Conservation (phyloP, 2,888 invertebrate genomes). For the Drosophila peninsularis region DNA sequence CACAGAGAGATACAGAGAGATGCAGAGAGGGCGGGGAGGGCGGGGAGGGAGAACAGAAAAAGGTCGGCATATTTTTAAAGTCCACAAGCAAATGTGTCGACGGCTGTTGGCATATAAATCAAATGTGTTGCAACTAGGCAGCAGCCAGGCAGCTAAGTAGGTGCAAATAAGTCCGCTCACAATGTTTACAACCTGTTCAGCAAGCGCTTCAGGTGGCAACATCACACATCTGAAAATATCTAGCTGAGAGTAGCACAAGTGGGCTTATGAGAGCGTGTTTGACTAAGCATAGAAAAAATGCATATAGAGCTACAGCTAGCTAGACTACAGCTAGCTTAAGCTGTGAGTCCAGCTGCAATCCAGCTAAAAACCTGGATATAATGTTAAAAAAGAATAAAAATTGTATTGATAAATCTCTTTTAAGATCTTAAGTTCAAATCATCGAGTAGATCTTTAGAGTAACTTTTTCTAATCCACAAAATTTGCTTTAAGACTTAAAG, state of each 20-base stretch:
- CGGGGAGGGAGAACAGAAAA: conserved; percentile 4
- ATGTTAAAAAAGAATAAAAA: no score
- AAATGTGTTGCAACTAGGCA: conserved; percentile 30
- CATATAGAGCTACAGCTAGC: no score
- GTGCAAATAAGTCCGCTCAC: conserved; percentile 26
- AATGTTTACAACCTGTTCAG: conserved; percentile 4
- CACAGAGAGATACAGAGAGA: not conserved
- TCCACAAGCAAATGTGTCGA: conserved; percentile 30
- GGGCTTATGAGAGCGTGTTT: not conserved
- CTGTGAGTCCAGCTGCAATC: no score
- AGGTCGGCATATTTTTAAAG: conserved; percentile 35
- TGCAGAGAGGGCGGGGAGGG: not conserved
- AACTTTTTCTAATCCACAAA: no score
- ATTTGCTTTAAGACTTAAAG: no score
- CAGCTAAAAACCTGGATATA: no score
- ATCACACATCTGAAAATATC: not conserved
- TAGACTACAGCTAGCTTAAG: no score
- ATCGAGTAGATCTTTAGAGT: no score
- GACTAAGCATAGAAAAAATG: no score
- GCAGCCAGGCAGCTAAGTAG: conserved; percentile 13
- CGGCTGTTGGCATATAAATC: conserved; percentile 59
- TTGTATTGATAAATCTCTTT: no score
- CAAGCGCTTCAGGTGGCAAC: conserved; percentile 4
- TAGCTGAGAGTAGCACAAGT: not conserved
- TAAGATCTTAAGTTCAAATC: no score